A percentile compares a stretch with the other conserved stretches of the same genome.
These are phyloP conservation scores for Tragelaphus buxtoni DNA, from an alignment of 2,113 vertebrate species.

Conservation along the genomic window DNA sequence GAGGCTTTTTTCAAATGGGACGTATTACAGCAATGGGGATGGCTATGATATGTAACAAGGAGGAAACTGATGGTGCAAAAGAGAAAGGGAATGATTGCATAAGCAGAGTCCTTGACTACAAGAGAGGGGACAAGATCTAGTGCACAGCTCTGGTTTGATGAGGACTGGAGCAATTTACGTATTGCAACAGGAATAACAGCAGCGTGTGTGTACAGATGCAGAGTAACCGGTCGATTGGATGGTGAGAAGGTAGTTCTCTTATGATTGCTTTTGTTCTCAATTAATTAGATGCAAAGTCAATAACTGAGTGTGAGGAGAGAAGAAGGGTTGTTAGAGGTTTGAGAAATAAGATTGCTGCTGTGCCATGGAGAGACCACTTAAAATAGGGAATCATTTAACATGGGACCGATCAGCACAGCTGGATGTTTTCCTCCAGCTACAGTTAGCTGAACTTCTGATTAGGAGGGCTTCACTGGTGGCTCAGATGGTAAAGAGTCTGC, in stretches of 20 bases:
- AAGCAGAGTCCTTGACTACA: neutral
- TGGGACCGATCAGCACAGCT: neutral
- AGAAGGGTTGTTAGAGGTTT: neutral
- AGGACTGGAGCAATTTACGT: neutral
- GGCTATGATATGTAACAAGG: neutral
- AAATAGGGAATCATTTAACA: neutral
- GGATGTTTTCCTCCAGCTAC: neutral
- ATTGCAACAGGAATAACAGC: neutral
- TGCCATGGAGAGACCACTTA: neutral
- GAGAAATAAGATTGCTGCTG: neutral
- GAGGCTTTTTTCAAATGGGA: neutral
- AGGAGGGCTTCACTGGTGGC: neutral
- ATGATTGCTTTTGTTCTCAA: neutral
- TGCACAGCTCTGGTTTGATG: neutral
- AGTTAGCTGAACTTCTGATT: neutral
- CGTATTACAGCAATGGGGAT: neutral
- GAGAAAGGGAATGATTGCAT: neutral
- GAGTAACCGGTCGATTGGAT: neutral
- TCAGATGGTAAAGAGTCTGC: neutral
- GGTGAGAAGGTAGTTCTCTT: neutral
- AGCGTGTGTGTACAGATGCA: neutral
- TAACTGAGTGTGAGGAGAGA: neutral
- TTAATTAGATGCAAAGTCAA: neutral
- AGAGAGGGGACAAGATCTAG: neutral
- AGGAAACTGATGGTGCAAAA: neutral